Conservation (phyloP, 2,888 invertebrate species). For the Kuschelorhynchus macadamiae region DNA sequence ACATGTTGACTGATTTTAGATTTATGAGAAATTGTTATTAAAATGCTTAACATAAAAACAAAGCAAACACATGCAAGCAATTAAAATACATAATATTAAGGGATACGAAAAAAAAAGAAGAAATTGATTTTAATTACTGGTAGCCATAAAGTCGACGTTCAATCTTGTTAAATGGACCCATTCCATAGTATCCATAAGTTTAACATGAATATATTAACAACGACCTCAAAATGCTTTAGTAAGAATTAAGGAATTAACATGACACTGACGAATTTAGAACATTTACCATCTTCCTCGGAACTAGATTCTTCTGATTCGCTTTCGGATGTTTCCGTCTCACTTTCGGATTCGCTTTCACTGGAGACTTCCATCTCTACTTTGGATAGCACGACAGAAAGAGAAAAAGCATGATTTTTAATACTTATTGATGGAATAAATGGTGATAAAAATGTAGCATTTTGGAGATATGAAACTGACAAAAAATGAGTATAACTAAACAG, state of each 20-base stretch:
- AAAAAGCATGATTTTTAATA: slow-evolving; percentile 28
- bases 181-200: slow-evolving; percentile 3
- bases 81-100: background rate
- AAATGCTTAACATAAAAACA: too few species aligned
- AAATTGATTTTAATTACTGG: background rate
- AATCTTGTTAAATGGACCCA: slow-evolving; percentile 23
- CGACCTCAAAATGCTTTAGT: slow-evolving; percentile 4
- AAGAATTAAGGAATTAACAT: slow-evolving; percentile 13
- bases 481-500: too few species aligned
- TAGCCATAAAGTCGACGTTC: background rate
- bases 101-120: background rate
- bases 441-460: background rate
- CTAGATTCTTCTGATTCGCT: slow-evolving; percentile 34
- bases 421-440: background rate
- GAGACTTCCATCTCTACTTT: slow-evolving; percentile 66
- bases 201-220: too few species aligned
- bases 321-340: slow-evolving; percentile 61
- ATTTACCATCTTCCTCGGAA: slow-evolving; percentile 54
- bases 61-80: background rate
- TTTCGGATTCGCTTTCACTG: slow-evolving; percentile 71
- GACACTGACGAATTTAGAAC: slow-evolving; percentile 26
- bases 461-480: background rate
- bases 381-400: slow-evolving; percentile 49
- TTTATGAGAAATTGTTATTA: too few species aligned
- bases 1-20: too few species aligned